Evolutionary conservation across 2,888 invertebrate species (phyloP).

Genomic region (Polyploca ridens): DNA sequence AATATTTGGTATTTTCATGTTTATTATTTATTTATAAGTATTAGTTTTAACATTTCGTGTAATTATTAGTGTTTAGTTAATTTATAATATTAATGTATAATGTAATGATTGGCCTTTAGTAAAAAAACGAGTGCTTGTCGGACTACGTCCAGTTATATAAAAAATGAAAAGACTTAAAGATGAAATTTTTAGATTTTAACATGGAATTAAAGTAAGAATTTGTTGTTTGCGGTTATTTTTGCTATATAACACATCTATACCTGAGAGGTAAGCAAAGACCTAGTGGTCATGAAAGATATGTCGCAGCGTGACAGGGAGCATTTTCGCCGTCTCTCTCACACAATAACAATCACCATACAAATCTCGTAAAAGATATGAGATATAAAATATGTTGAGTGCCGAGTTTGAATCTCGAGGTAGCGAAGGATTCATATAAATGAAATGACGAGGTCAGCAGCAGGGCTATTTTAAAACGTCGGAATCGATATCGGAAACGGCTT

Average conservation of each 20-base stretch:
- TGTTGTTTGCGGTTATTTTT: conserved; percentile 35
- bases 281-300: background rate
- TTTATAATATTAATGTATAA: conserved; percentile 34
- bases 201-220: conserved; percentile 39
- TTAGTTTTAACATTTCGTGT: conserved; percentile 40
- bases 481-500: too few relatives aligned
- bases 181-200: conserved; percentile 67
- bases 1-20: background rate
- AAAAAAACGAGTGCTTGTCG: conserved; percentile 75
- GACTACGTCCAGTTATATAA: conserved; percentile 68
- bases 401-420: too few relatives aligned
- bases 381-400: too few relatives aligned
- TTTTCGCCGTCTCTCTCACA: too few relatives aligned
- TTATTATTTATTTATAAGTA: conserved; percentile 29
- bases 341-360: too few relatives aligned
- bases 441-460: too few relatives aligned
- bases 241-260: conserved; percentile 9
- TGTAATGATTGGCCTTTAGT: conserved; percentile 69
- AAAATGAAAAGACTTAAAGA: conserved; percentile 76
- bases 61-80: conserved; percentile 33
- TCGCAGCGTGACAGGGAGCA: background rate
- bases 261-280: too few relatives aligned
- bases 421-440: too few relatives aligned
- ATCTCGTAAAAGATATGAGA: too few relatives aligned
- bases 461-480: too few relatives aligned